Evolutionary conservation across 1,140 invertebrate genomes (phyloP).

Genomic region (Lepeophtheirus salmonis): DNA sequence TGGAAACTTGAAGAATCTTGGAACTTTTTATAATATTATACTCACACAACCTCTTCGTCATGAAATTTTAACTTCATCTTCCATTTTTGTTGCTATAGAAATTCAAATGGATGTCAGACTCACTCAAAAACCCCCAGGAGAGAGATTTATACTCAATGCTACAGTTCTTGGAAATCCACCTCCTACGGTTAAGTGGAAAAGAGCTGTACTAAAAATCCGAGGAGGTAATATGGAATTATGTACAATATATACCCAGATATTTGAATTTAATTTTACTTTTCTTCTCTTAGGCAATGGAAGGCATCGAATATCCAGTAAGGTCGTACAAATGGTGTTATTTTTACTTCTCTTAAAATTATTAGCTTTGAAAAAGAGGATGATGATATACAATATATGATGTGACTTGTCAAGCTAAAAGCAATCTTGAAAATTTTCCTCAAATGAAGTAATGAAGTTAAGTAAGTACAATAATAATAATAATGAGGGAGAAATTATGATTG

Average conservation of each 20-base stretch:
- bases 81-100: neutral
- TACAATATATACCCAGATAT: no score
- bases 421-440: no score
- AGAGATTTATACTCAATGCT: neutral
- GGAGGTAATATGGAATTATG: no score
- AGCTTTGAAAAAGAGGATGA: neutral
- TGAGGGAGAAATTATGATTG: no score
- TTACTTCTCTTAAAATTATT: neutral
- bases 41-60: no score
- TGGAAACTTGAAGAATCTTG: no score
- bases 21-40: no score
- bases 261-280: neutral
- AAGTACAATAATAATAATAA: no score
- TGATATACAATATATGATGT: no score
- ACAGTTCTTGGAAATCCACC: neutral
- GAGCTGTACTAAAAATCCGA: neutral
- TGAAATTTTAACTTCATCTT: no score
- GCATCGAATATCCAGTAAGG: neutral
- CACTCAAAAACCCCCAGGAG: neutral
- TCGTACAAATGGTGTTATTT: neutral
- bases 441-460: no score
- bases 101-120: neutral
- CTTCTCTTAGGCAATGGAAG: neutral
- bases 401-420: no score
- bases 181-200: neutral